phyloP scores from a whole-genome alignment of 2,113 vertebrate species.

The Larimichthys crocea region DNA sequence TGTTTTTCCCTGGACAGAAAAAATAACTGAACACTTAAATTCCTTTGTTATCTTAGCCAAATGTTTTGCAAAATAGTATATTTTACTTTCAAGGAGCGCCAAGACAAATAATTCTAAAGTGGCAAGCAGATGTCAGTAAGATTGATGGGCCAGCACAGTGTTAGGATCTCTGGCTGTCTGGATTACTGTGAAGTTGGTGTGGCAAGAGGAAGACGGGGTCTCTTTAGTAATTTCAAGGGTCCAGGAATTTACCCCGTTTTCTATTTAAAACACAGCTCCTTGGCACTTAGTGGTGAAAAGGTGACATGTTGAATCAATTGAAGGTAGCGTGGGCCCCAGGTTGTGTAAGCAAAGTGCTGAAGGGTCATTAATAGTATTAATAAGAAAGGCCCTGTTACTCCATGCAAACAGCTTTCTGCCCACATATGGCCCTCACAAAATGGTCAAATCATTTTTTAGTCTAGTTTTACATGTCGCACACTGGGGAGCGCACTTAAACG shows the following conservation, averaged over 20 bases:
- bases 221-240: conserved; percentile 60
- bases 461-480: conserved; percentile 62
- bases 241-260: conserved; percentile 53
- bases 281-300: conserved; percentile 61
- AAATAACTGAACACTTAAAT: background rate
- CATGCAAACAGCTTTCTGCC: conserved; percentile 18
- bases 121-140: conserved; percentile 50
- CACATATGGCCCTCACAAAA: conserved; percentile 51
- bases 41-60: conserved; percentile 14
- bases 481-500: conserved; percentile 46
- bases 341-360: conserved; percentile 70
- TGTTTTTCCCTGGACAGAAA: background rate
- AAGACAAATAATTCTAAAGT: conserved; percentile 43
- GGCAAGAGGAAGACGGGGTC: conserved; percentile 34
- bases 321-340: conserved; percentile 56
- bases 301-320: conserved; percentile 75
- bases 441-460: conserved; percentile 65
- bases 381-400: conserved; percentile 48
- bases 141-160: conserved; percentile 40
- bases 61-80: conserved; percentile 27
- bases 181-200: conserved; percentile 37
- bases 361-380: conserved; percentile 69
- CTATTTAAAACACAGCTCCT: conserved; percentile 62
- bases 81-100: conserved; percentile 32
- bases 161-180: conserved; percentile 51